Conservation (phyloP, 2,113 vertebrate species). For the Hemicordylus capensis region DNA sequence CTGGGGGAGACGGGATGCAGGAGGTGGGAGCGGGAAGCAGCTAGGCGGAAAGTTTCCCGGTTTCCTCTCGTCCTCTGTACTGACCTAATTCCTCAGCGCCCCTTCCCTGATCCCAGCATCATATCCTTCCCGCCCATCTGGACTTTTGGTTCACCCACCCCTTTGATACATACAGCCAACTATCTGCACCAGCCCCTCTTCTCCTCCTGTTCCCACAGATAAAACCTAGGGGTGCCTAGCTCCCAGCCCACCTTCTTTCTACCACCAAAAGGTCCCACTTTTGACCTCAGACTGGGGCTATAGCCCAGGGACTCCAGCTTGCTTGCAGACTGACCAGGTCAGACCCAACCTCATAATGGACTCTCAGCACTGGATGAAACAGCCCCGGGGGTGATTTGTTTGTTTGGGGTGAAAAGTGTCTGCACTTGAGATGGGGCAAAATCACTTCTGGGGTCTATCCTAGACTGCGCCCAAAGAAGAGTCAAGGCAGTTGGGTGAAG, state of each 20-base stretch:
- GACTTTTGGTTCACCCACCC: background rate
- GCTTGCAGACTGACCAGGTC: background rate
- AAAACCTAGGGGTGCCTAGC: background rate
- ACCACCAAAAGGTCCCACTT: background rate
- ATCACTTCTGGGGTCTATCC: background rate
- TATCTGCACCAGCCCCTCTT: background rate
- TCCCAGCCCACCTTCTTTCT: background rate
- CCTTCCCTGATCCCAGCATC: background rate
- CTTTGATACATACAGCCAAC: background rate
- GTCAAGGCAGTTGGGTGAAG: background rate
- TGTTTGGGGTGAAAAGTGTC: background rate
- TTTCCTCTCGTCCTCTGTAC: background rate
- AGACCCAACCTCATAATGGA: background rate
- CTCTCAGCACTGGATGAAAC: background rate
- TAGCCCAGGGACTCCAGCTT: background rate
- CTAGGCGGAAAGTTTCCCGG: constrained; percentile 28
- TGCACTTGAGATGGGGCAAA: too few relatives aligned
- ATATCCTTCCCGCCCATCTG: background rate
- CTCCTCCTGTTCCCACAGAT: background rate
- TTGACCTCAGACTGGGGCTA: background rate
- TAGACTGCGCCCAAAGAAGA: background rate
- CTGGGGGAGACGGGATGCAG: constrained; percentile 28
- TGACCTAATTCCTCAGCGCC: constrained; percentile 17
- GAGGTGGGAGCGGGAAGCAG: constrained; percentile 14
- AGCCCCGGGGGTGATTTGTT: background rate